Percentiles rank a stretch among this genome's conserved stretches.
phyloP scores from a whole-genome alignment of 2,113 vertebrate species.

The Macroglossus sobrinus region DNA sequence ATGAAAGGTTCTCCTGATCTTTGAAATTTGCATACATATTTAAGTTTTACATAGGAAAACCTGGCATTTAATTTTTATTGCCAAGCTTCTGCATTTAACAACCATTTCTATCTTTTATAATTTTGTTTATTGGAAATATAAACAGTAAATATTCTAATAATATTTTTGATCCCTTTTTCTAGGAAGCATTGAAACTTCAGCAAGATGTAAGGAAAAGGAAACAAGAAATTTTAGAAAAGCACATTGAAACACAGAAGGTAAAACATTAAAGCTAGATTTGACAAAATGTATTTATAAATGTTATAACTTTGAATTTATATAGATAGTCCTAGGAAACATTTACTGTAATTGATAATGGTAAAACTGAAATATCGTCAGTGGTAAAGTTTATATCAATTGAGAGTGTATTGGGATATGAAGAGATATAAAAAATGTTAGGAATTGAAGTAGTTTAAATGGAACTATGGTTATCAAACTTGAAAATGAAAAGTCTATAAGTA shows the following conservation, averaged over 20 bases:
- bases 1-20: neutral
- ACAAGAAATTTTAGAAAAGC: constrained; percentile 97
- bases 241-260: constrained; percentile 99
- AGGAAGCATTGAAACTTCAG: constrained; percentile 95
- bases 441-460: neutral
- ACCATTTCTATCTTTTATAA: neutral
- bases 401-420: neutral
- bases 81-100: neutral
- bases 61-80: constrained; percentile 33
- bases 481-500: neutral
- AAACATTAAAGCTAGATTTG: constrained; percentile 41
- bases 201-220: constrained; percentile 98
- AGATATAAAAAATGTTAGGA: neutral
- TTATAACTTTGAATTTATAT: neutral
- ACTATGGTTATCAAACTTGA: neutral
- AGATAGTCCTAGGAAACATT: neutral
- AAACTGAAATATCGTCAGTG: neutral
- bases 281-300: neutral
- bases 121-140: neutral
- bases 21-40: neutral
- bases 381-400: neutral
- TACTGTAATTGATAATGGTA: neutral
- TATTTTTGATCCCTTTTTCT: constrained; percentile 57
- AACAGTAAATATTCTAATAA: constrained; percentile 48
- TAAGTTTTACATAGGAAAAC: neutral